Base-by-base conservation (phyloP, 2,888 invertebrate genomes). In the Bellardia pandia region DNA sequence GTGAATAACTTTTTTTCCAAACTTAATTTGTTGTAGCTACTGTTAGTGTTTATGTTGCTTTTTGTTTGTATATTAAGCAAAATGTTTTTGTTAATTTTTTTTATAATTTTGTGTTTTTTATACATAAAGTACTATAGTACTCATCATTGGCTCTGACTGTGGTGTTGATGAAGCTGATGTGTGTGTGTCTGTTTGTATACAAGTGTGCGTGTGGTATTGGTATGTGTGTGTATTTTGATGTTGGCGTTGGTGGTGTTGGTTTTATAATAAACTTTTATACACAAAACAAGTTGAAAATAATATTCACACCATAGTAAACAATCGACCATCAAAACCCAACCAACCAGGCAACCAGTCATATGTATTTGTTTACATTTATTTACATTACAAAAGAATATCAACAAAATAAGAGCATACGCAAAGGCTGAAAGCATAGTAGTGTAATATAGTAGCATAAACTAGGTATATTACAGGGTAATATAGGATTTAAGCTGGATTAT, bases 241-340 rank as follows among this genome's bases (percentile, higher is more conserved):
- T 48, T 81, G 58, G 58, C 45, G 66, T 69, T 71, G 74, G 56
- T 68, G 56, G 11, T 78, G 77, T 79, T 85, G 68, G 60, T 85
- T 85, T 75, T 71, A 75, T 85, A 79, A 72, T 74, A 72, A 81
- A 77, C 85, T 81, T 81, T 72, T 72, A 68, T 60, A 68, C 14
- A 77, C 64, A 77, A 68, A 77, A 77, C 51, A 81, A 72, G 64
- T 72, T 74, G 64, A 62, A 86, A 81, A 81, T 86, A 77, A 86
- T 81, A 78, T 86, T 81, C 74, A 74, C 60, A 80, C 80, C 77
- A 81, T 81, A 68, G 77, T 58, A 72, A 77, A 60, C 77, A 66
- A 66, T 40, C 51, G 30, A 74, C 81, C 81, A 66, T 48, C 81
- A 58, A 74, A 80, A 81, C 48, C 53, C 64, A 79, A 75, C 60